Evolutionary conservation across 53 echinoderm and acorn worm genomes (phyloP).

Genomic region (Paelopatides confundens): DNA sequence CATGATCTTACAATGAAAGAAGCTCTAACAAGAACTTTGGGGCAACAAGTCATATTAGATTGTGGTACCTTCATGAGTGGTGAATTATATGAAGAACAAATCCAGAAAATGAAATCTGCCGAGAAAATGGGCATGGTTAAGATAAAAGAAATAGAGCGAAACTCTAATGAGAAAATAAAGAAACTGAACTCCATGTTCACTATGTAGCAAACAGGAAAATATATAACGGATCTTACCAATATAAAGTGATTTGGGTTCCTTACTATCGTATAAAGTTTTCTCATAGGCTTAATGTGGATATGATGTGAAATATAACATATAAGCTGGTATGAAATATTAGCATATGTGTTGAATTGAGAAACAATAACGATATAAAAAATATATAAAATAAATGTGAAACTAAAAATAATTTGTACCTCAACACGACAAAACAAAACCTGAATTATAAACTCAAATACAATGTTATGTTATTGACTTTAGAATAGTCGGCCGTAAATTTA

Average conservation of each 20-base stretch:
- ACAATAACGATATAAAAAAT: too few species aligned
- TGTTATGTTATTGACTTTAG: too few species aligned
- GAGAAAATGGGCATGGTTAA: neutral
- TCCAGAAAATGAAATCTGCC: neutral
- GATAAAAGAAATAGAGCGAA: constrained; percentile 15
- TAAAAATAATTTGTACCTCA: too few species aligned
- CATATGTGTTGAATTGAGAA: too few species aligned
- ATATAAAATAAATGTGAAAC: too few species aligned
- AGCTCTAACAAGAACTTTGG: constrained; percentile 10
- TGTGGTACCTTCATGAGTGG: neutral
- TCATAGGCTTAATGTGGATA: too few species aligned
- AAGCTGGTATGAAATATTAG: too few species aligned
- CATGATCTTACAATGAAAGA: neutral
- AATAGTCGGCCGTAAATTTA: too few species aligned
- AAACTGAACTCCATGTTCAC: neutral
- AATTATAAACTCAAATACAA: too few species aligned
- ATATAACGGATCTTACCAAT: neutral
- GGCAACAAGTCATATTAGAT: constrained; percentile 14
- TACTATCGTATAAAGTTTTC: too few species aligned
- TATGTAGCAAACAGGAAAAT: neutral
- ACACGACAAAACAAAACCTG: too few species aligned
- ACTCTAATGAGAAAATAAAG: neutral
- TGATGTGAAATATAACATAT: too few species aligned
- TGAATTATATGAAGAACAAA: constrained; percentile 14
- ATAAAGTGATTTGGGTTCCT: neutral